phyloP scores from a whole-genome alignment of 2,888 invertebrate species.

The Lasioglossum lativentre region DNA sequence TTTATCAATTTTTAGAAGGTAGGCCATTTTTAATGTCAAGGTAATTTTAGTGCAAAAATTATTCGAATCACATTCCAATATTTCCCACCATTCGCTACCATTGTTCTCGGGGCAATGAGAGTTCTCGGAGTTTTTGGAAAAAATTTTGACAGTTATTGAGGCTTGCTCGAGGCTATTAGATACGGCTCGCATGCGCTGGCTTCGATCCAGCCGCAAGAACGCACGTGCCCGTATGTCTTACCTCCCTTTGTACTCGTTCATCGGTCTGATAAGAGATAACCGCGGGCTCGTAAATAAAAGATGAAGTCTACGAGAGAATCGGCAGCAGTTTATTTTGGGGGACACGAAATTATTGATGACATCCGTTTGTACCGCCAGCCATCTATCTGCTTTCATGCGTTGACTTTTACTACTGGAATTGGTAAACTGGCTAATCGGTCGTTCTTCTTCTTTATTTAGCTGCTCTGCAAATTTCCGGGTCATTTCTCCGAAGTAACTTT shows the following conservation, averaged over 20 bases:
- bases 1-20: not conserved
- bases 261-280: constrained; percentile 12
- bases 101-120: not conserved
- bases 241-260: constrained; percentile 11
- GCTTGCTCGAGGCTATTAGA: not conserved
- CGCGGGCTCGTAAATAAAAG: constrained; percentile 10
- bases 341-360: constrained; percentile 4
- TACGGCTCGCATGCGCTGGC: not conserved
- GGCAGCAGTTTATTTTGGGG: not conserved
- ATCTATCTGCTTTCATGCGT: not conserved
- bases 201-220: not conserved
- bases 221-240: constrained; percentile 2
- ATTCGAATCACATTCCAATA: too few relatives aligned
- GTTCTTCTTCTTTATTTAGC: not conserved
- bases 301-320: not conserved
- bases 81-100: not conserved
- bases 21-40: not conserved
- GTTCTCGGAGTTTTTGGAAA: not conserved
- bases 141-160: not conserved
- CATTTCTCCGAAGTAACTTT: not conserved
- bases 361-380: not conserved
- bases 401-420: not conserved
- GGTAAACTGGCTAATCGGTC: not conserved
- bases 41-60: not conserved
- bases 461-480: not conserved